A percentile compares a stretch with the other conserved stretches of the same genome.
These are phyloP conservation scores for Hypocryptadius cinnamomeus DNA, from an alignment of 2,113 vertebrate genomes.

Conservation along the genomic window DNA sequence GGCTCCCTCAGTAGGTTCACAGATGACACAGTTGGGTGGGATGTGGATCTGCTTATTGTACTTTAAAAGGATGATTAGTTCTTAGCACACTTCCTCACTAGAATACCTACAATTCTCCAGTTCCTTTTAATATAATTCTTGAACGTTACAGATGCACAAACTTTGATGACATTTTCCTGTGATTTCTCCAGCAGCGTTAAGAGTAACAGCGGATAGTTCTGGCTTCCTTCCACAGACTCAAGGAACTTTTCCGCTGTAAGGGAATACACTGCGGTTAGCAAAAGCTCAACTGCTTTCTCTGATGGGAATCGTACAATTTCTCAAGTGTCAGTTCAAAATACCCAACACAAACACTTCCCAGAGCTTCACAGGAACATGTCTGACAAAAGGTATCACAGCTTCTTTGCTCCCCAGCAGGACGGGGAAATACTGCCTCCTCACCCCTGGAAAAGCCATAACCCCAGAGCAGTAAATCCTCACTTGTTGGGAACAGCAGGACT, in stretches of 20 bases:
- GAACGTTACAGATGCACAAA: conserved; percentile 95
- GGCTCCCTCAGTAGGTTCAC: background rate
- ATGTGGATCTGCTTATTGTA: background rate
- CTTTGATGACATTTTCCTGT: conserved; percentile 93
- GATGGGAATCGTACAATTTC: accelerated
- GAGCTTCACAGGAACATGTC: background rate
- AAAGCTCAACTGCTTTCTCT: background rate
- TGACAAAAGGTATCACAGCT: background rate
- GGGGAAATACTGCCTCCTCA: background rate
- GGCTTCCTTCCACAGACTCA: conserved; percentile 93
- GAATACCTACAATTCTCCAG: conserved; percentile 93
- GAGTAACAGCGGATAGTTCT: conserved; percentile 91
- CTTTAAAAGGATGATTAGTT: background rate
- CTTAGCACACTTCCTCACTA: background rate
- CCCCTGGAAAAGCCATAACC: background rate
- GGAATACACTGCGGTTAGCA: background rate
- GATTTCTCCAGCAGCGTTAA: conserved; percentile 92
- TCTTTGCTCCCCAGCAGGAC: background rate
- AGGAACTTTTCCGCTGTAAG: conserved; percentile 94
- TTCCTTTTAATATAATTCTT: conserved; percentile 99
- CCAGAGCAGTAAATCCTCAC: background rate
- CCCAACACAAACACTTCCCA: background rate
- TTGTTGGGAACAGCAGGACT: background rate
- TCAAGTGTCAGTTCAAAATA: background rate
- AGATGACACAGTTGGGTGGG: background rate